phyloP scores from a whole-genome alignment of 2,797 vertebrate species.

The Chloroceryle inda region DNA sequence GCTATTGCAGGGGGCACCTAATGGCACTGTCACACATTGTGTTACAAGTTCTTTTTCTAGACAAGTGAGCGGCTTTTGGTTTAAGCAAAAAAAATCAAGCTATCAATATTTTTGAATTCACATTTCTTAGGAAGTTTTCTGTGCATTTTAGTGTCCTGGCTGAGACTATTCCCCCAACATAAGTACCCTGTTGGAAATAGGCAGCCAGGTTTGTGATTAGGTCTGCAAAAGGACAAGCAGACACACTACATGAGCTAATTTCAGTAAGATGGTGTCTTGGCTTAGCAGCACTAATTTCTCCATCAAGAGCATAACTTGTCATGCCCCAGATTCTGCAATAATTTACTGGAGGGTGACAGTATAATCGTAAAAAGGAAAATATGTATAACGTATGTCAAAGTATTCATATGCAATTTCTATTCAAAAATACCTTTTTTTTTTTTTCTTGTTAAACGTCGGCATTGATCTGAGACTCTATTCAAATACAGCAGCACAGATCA shows the following conservation, averaged over 20 bases:
- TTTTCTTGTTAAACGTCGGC: neutral
- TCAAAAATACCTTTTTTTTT: neutral
- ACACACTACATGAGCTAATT: neutral
- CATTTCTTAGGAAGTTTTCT: neutral
- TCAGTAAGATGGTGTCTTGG: neutral
- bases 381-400: neutral
- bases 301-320: neutral
- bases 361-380: neutral
- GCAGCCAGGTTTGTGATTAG: neutral
- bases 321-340: neutral
- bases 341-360: neutral
- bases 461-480: neutral
- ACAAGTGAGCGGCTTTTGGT: neutral
- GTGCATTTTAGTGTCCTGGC: neutral
- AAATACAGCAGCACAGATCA: neutral
- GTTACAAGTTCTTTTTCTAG: neutral
- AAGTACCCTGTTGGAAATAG: accelerated
- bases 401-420: constrained; percentile 26
- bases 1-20: neutral
- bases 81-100: neutral
- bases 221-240: neutral
- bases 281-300: neutral
- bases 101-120: neutral
- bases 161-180: neutral
- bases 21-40: neutral